These are phyloP conservation scores for Hydrochoerus hydrochaeris DNA, from an alignment of 2,113 vertebrate genomes.

Conservation along the genomic window DNA sequence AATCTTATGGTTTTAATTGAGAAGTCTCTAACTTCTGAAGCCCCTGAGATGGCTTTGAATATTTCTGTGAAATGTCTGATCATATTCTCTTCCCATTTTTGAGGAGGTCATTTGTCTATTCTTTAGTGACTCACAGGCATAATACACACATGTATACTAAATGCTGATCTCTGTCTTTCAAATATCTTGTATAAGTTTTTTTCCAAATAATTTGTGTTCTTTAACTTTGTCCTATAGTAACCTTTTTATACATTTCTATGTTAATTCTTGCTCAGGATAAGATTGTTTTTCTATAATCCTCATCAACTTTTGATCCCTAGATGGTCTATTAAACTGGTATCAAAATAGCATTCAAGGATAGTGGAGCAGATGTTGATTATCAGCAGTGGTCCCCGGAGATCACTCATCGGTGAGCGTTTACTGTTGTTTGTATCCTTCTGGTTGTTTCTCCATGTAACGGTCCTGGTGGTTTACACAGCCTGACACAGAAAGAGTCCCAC, in stretches of 20 bases:
- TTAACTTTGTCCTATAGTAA: not conserved
- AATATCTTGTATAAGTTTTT: not conserved
- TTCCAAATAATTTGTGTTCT: not conserved
- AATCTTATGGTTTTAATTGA: not conserved
- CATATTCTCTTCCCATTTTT: not conserved
- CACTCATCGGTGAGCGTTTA: not conserved
- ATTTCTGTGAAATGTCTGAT: conserved; percentile 12
- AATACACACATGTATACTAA: not conserved
- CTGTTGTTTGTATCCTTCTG: not conserved
- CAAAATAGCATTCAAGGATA: not conserved
- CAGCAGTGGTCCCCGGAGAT: not conserved
- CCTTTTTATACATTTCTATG: not conserved
- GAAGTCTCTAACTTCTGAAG: not conserved
- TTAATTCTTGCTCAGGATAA: not conserved
- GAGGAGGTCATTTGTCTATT: not conserved
- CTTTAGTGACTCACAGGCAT: not conserved
- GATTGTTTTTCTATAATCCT: not conserved
- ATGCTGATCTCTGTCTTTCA: not conserved
- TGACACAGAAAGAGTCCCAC: too few relatives aligned
- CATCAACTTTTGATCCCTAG: not conserved
- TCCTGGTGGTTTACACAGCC: not conserved
- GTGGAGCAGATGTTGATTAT: not conserved
- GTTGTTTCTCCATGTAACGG: not conserved
- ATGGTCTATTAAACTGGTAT: not conserved
- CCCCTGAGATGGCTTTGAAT: not conserved